Conservation (phyloP, 2,888 invertebrate genomes). For the Aspidiotus rigidus region DNA sequence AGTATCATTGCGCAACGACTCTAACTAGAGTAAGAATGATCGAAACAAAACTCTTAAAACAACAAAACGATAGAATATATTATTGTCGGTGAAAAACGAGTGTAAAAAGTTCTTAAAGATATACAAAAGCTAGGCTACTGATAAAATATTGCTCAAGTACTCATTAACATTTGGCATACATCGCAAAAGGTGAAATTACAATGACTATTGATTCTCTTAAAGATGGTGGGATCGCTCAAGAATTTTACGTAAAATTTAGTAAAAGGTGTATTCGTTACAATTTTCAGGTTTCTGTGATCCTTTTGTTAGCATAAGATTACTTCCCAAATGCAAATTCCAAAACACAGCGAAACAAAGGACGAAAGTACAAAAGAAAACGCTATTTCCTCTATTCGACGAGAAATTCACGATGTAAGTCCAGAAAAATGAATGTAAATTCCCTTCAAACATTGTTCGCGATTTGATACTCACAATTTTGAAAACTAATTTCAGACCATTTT, state of each 20-base stretch:
- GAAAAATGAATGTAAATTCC: no score
- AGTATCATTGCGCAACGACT: no score
- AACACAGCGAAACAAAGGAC: conserved; percentile 71
- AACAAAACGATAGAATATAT: background rate
- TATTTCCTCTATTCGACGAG: conserved; percentile 92
- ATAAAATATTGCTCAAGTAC: no score
- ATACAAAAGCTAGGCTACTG: no score
- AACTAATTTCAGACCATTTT: conserved; percentile 53
- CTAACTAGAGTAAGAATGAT: no score
- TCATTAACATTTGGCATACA: no score
- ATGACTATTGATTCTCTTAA: no score
- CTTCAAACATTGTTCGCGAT: no score
- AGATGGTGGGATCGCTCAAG: no score
- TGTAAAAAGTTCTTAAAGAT: background rate
- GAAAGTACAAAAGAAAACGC: conserved; percentile 80
- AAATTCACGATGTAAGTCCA: conserved; percentile 77
- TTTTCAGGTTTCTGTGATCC: conserved; percentile 75
- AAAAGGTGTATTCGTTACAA: background rate
- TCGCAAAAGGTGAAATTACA: no score
- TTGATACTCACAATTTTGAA: background rate
- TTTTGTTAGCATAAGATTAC: conserved; percentile 75
- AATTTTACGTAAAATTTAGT: conserved; percentile 3
- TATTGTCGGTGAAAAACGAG: background rate
- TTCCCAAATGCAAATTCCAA: conserved; percentile 75
- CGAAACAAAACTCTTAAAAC: conserved; percentile 3